Conservation (phyloP, 1,140 invertebrate genomes). For the Eumeta japonica region DNA sequence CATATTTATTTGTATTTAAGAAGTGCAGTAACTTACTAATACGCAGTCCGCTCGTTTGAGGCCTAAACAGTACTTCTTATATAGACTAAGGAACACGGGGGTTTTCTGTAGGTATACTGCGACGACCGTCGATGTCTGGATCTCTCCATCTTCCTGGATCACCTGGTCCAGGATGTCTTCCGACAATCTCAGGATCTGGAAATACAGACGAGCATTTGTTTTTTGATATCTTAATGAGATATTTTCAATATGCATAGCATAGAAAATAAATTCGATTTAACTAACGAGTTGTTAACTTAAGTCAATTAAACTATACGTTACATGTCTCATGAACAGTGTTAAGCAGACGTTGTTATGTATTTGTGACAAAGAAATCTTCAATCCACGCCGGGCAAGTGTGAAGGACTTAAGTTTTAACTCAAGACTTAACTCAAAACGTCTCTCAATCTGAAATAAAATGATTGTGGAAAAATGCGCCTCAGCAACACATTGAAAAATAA, state of each 20-base stretch:
- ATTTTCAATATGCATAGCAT: background rate
- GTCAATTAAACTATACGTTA: too few relatives aligned
- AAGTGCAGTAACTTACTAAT: slow-evolving; percentile 55
- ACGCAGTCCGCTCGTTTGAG: slow-evolving; percentile 80
- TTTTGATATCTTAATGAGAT: background rate
- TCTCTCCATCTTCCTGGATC: slow-evolving; percentile 70
- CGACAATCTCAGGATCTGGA: slow-evolving; percentile 69
- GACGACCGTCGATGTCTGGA: slow-evolving; percentile 64
- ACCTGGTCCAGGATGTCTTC: slow-evolving; percentile 78
- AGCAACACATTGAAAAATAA: too few relatives aligned
- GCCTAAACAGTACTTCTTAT: slow-evolving; percentile 78
- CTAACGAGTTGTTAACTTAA: too few relatives aligned
- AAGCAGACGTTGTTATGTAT: too few relatives aligned
- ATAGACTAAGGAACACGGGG: slow-evolving; percentile 68
- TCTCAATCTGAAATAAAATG: too few relatives aligned
- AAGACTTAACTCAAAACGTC: too few relatives aligned
- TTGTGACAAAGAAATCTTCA: too few relatives aligned
- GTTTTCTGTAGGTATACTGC: slow-evolving; percentile 72
- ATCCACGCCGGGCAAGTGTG: too few relatives aligned
- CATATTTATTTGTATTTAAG: too few relatives aligned
- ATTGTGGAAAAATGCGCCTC: too few relatives aligned
- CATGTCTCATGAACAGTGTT: too few relatives aligned
- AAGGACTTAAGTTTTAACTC: too few relatives aligned
- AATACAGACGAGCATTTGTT: slow-evolving; percentile 9
- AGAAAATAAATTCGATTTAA: background rate